Evolutionary conservation across 1,140 invertebrate species (phyloP).

Genomic region (Aphelenchoides fujianensis): DNA sequence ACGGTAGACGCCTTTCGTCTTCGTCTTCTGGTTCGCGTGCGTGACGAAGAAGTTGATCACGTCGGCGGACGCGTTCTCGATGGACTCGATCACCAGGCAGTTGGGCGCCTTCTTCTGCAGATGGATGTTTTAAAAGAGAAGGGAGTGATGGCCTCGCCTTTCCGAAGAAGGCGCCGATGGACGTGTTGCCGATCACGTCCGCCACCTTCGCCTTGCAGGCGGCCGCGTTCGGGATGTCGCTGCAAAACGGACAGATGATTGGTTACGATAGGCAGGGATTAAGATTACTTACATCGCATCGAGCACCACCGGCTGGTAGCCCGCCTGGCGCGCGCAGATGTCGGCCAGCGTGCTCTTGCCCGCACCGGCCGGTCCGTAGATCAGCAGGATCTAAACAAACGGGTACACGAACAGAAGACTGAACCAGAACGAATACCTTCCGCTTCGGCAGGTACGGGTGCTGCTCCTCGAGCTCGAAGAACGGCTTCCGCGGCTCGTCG

Average conservation of each 20-base stretch:
- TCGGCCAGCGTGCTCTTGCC: slow-evolving; percentile 7
- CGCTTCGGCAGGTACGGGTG: not conserved
- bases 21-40: not conserved
- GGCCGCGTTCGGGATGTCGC: not conserved
- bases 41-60: slow-evolving; percentile 1
- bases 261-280: too few relatives aligned
- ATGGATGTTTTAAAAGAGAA: not conserved
- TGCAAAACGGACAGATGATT: not conserved
- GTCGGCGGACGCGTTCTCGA: not conserved
- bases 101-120: not conserved
- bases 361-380: slow-evolving; percentile 3
- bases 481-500: not conserved
- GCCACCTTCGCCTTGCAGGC: not conserved
- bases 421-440: slow-evolving; percentile 14
- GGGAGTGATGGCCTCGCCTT: not conserved
- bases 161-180: not conserved
- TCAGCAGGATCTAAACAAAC: slow-evolving; percentile 18
- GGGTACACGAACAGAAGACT: not conserved
- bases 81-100: slow-evolving; percentile 4
- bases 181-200: not conserved
- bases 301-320: slow-evolving; percentile 7
- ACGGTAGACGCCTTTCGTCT: not conserved
- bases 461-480: slow-evolving; percentile 11
- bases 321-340: slow-evolving; percentile 1
- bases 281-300: slow-evolving; percentile 1